Conservation (phyloP, 2,888 invertebrate genomes). For the Anaspis maculata region DNA sequence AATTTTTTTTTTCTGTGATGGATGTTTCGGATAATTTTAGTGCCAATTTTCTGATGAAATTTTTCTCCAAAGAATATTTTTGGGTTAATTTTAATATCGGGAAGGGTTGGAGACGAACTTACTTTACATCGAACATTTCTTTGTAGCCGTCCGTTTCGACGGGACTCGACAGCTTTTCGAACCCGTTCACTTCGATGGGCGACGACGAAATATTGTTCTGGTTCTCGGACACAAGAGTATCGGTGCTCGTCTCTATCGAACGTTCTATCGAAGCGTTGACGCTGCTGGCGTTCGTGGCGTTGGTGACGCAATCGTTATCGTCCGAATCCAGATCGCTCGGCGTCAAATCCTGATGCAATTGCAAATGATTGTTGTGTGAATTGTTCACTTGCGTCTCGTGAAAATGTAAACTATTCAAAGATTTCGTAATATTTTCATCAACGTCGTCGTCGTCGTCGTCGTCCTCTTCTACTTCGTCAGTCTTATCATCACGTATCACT, state of each 20-base stretch:
- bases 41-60: too few relatives aligned
- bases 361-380: neutral
- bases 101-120: too few relatives aligned
- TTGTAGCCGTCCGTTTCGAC: constrained; percentile 14
- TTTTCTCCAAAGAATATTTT: too few relatives aligned
- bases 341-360: too few relatives aligned
- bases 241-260: constrained; percentile 47
- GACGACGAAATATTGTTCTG: too few relatives aligned
- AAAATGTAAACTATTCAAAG: too few relatives aligned
- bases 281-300: constrained; percentile 23
- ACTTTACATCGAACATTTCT: constrained; percentile 14
- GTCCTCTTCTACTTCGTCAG: constrained; percentile 16
- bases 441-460: constrained; percentile 7
- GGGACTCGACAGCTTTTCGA: constrained; percentile 32
- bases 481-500: constrained; percentile 29
- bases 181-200: constrained; percentile 35
- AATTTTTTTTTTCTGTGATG: too few relatives aligned
- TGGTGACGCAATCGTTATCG: constrained; percentile 20
- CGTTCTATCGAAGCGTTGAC: constrained; percentile 18
- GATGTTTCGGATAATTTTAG: too few relatives aligned
- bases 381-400: constrained; percentile 4
- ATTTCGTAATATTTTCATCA: too few relatives aligned
- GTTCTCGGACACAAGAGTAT: constrained; percentile 47
- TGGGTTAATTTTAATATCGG: too few relatives aligned
- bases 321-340: constrained; percentile 31